phyloP scores from a whole-genome alignment of 1,140 invertebrate genomes.

The Ceratitis capitata region DNA sequence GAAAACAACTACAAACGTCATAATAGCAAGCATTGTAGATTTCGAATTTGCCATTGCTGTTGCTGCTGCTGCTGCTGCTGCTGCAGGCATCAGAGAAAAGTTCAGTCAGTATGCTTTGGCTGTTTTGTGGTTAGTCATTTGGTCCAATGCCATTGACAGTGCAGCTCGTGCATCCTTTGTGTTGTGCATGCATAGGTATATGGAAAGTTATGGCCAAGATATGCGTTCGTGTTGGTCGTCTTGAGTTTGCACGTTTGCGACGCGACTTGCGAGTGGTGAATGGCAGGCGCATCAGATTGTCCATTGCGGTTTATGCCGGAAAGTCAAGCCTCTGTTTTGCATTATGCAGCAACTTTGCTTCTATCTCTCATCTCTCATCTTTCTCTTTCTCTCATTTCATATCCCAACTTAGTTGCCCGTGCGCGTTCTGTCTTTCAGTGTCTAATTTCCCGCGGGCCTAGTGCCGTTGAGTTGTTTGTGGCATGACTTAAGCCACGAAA shows the following conservation, averaged over 20 bases:
- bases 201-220: neutral
- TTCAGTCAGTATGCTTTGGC: neutral
- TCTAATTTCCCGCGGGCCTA: neutral
- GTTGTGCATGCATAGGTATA: neutral
- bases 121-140: constrained; percentile 26
- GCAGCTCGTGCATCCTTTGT: neutral
- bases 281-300: neutral
- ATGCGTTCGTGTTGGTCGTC: neutral
- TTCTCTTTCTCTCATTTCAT: neutral
- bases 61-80: neutral
- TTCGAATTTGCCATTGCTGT: neutral
- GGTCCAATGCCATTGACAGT: neutral
- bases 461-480: neutral
- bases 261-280: neutral
- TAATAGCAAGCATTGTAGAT: neutral
- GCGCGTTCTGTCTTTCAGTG: neutral
- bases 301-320: neutral
- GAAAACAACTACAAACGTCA: no score
- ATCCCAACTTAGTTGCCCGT: neutral
- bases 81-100: neutral
- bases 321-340: neutral
- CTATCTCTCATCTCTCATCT: neutral
- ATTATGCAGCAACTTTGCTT: constrained; percentile 2
- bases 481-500: constrained; percentile 53
- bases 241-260: neutral